phyloP scores from a whole-genome alignment of 2,888 invertebrate genomes.

The Hipparchia semele region DNA sequence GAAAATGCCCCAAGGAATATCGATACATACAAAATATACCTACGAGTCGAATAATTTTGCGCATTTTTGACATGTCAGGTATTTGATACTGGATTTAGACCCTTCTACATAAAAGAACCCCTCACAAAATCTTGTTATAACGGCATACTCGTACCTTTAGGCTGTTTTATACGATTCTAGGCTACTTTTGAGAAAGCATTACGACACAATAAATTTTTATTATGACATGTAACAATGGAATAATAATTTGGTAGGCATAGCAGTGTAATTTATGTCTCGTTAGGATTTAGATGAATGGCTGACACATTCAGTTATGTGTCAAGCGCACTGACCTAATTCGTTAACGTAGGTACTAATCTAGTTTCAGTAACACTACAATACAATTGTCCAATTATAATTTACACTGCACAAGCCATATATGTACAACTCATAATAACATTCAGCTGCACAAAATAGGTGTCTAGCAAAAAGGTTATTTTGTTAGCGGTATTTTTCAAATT shows the following conservation, averaged over 20 bases:
- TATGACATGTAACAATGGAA: neutral
- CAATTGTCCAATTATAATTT: neutral
- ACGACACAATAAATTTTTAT: too few species aligned
- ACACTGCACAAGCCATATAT: neutral
- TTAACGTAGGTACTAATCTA: conserved; percentile 10
- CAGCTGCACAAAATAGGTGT: too few species aligned
- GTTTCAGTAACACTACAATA: neutral
- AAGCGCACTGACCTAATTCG: conserved; percentile 13
- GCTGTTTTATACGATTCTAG: neutral
- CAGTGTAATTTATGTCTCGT: neutral
- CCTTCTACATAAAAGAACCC: conserved; percentile 33
- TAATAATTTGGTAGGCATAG: too few species aligned
- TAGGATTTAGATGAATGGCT: conserved; percentile 13
- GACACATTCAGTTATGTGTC: conserved; percentile 12
- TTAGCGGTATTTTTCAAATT: neutral
- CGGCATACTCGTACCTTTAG: conserved; percentile 13
- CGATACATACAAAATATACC: neutral
- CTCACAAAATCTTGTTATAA: conserved; percentile 25
- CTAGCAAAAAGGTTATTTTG: too few species aligned
- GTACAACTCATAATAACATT: too few species aligned
- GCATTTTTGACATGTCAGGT: neutral
- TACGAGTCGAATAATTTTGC: neutral
- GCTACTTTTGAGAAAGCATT: neutral
- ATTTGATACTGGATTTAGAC: conserved; percentile 12
- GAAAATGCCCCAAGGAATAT: neutral